Base-by-base conservation (phyloP, 1,140 invertebrate genomes). In the Fopius arisanus region DNA sequence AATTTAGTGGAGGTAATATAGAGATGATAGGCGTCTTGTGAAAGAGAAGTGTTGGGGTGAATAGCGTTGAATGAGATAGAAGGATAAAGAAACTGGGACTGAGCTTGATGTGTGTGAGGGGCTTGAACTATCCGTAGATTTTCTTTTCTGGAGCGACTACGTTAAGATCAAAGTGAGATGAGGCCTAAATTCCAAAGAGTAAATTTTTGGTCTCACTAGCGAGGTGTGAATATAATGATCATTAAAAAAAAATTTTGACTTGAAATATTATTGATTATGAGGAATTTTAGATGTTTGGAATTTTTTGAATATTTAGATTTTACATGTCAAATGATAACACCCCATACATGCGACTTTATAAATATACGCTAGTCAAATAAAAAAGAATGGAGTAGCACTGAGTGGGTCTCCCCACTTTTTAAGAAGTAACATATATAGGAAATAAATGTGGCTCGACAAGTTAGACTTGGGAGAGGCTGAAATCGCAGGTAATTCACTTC, bases 401-500 rank as follows among this genome's bases (percentile, higher is more conserved):
- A 43, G 41, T 14, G 41, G 41, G 41, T 43, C n/a, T 43, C 41
- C n/a, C 41, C 14, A 43, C 41, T 43, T 43, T 43, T 43, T 10
- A 43, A 43, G 41, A 43, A 5, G 41, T 43, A 43, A 14, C 41
- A 43, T 43, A 43, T 43, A 43, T 43, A 43, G 2, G n/a, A 43
- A 43, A 54, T 23, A 21, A 7, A 54, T 19, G 51, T 21, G n/a
- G 23, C 23, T 23, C 51, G 51, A 54, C 51, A 54, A 54, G 51
- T 54, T 54, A 54, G 51, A 21, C 23, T 23, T 26, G 5, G 4
- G 28, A 63, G 28, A 31, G 59, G 59, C 59, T 43, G 26, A 69
- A 69, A 43, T 69, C 43, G 43, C 67, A n/a, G 43, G 43, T 69
- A 69, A 69, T 69, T 69, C 43, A 69, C 43, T 69, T 33, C 67